phyloP scores from a whole-genome alignment of 2,797 vertebrate species.

The Hyperoplus lanceolatus region DNA sequence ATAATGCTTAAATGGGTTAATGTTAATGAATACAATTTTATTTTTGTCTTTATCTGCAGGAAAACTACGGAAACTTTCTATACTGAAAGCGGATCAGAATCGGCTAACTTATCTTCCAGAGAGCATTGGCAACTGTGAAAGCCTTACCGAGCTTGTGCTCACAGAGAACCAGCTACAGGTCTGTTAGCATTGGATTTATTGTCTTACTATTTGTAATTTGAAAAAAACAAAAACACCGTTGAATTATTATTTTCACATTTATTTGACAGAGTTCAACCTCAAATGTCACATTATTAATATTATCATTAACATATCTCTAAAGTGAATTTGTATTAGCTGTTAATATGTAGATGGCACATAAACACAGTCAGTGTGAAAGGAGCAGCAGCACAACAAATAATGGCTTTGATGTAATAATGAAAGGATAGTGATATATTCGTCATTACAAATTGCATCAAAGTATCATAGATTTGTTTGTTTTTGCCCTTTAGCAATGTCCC shows the following conservation, averaged over 20 bases:
- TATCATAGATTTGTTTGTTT: neutral
- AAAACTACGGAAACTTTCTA: slow-evolving; percentile 92
- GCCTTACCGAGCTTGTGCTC: slow-evolving; percentile 95
- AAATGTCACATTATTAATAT: neutral
- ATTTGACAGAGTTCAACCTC: neutral
- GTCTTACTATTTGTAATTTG: neutral
- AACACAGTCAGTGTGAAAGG: neutral
- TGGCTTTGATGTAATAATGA: neutral
- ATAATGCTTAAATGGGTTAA: neutral
- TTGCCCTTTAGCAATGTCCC: slow-evolving; percentile 1
- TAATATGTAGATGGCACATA: neutral
- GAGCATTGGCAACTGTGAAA: slow-evolving; percentile 95
- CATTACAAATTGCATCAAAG: neutral
- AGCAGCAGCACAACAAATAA: neutral
- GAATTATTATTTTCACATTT: neutral
- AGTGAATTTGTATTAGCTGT: no score
- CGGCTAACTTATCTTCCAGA: slow-evolving; percentile 92
- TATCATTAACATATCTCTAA: neutral
- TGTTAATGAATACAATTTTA: neutral
- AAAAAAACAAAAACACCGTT: slow-evolving; percentile 7
- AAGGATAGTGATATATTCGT: neutral
- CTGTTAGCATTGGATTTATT: slow-evolving; percentile 51
- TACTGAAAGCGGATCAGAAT: slow-evolving; percentile 97
- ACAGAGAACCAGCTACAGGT: slow-evolving; percentile 97
- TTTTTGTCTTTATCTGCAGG: slow-evolving; percentile 81